These are phyloP conservation scores for Festucalex cinctus DNA, from an alignment of 2,113 vertebrate genomes.

Conservation along the genomic window DNA sequence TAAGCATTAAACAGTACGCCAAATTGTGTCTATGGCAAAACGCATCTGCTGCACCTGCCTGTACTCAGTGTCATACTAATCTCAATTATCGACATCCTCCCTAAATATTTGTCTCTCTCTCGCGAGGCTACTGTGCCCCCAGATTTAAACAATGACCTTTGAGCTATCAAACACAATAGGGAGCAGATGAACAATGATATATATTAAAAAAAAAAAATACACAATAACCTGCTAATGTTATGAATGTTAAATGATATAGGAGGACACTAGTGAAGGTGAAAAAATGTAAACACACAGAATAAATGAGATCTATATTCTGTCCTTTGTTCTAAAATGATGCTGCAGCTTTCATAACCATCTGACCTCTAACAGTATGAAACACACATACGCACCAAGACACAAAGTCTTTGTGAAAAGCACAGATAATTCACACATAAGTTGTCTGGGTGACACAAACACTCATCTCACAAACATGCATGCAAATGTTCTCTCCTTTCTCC, in stretches of 20 bases:
- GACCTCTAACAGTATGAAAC: constrained; percentile 22
- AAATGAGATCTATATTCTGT: constrained; percentile 11
- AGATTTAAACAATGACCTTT: neutral
- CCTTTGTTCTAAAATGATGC: constrained; percentile 33
- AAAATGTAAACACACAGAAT: neutral
- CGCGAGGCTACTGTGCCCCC: neutral
- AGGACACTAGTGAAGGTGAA: neutral
- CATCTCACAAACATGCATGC: constrained; percentile 6
- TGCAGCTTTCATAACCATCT: constrained; percentile 43
- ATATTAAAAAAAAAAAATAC: neutral
- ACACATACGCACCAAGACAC: constrained; percentile 1
- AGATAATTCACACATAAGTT: constrained; percentile 12
- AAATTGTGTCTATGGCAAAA: neutral
- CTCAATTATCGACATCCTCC: neutral
- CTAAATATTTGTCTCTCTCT: neutral
- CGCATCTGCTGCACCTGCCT: too few species aligned
- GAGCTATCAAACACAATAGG: neutral
- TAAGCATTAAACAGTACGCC: neutral
- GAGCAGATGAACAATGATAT: neutral
- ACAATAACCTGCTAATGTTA: neutral
- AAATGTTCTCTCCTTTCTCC: constrained; percentile 11
- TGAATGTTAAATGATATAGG: neutral
- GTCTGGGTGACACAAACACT: constrained; percentile 12
- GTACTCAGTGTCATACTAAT: neutral
- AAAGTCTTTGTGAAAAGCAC: constrained; percentile 14